A percentile compares a stretch with the other conserved stretches of the same genome.
These are phyloP conservation scores for Drosophila serrata DNA, from an alignment of 1,140 invertebrate species.

Conservation along the genomic window DNA sequence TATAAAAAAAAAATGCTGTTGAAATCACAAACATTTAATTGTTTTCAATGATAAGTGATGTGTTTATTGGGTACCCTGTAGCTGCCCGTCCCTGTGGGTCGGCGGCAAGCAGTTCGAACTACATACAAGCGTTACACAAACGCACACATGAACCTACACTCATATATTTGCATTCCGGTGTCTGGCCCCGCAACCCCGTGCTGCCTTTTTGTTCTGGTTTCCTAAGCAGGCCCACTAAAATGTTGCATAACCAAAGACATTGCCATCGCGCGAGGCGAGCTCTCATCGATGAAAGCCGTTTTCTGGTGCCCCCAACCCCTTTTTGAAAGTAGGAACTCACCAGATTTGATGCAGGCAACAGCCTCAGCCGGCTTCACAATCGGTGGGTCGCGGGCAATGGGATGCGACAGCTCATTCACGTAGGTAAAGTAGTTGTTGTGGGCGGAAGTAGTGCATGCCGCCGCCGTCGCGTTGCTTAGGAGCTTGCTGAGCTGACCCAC, in stretches of 20 bases:
- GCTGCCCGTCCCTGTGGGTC: slow-evolving; percentile 18
- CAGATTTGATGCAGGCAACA: slow-evolving; percentile 87
- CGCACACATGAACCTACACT: slow-evolving; percentile 25
- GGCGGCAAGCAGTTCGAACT: slow-evolving; percentile 42
- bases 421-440: slow-evolving; percentile 87
- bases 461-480: slow-evolving; percentile 22
- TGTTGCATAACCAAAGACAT: slow-evolving; percentile 67
- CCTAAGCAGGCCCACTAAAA: slow-evolving; percentile 42
- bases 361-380: slow-evolving; percentile 86
- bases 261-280: slow-evolving; percentile 8
- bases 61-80: slow-evolving; percentile 41
- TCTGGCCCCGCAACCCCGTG: slow-evolving; percentile 6
- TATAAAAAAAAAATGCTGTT: not conserved
- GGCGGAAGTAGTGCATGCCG: slow-evolving; percentile 32
- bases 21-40: slow-evolving; percentile 53
- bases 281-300: slow-evolving; percentile 2
- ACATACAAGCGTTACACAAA: slow-evolving; percentile 21
- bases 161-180: slow-evolving; percentile 50
- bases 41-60: not conserved
- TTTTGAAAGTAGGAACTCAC: slow-evolving; percentile 67
- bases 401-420: slow-evolving; percentile 86
- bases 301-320: not conserved
- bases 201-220: slow-evolving; percentile 45
- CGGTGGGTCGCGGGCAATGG: slow-evolving; percentile 86
- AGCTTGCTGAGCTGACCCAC: slow-evolving; percentile 50